Evolutionary conservation across 1,140 invertebrate genomes (phyloP).

Genomic region (Lineus longissimus): DNA sequence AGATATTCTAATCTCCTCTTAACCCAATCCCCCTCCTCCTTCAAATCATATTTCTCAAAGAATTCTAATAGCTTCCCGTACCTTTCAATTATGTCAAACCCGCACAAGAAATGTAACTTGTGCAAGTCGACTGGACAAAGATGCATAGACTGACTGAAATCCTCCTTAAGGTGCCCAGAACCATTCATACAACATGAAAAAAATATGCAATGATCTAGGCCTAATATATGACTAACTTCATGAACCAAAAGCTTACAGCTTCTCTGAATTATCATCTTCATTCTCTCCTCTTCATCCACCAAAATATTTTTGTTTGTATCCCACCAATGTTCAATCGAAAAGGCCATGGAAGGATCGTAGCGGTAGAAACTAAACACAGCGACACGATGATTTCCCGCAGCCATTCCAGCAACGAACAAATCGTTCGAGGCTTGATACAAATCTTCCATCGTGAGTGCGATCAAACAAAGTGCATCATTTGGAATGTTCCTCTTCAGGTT

Average conservation of each 20-base stretch:
- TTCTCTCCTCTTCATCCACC: conserved; percentile 19
- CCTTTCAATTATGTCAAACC: conserved; percentile 32
- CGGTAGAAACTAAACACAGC: conserved; percentile 42
- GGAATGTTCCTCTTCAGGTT: conserved; percentile 32
- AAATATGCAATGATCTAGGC: conserved; percentile 44
- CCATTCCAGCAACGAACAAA: conserved; percentile 48
- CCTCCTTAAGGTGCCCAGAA: conserved; percentile 41
- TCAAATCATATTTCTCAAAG: conserved; percentile 32
- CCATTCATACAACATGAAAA: conserved; percentile 50
- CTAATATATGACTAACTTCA: conserved; percentile 44
- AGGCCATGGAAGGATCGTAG: conserved; percentile 39
- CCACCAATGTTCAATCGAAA: conserved; percentile 39
- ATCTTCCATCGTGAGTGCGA: conserved; percentile 43
- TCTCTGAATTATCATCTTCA: conserved; percentile 29
- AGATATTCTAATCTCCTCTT: conserved; percentile 26
- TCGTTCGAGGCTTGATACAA: conserved; percentile 40
- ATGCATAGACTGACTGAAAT: conserved; percentile 45
- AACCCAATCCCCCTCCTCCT: conserved; percentile 33
- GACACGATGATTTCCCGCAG: conserved; percentile 36
- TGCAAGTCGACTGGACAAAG: conserved; percentile 47
- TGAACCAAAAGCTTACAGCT: conserved; percentile 44
- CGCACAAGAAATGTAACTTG: conserved; percentile 39
- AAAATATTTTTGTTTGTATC: conserved; percentile 19
- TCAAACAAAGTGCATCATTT: conserved; percentile 37
- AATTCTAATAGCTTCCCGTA: conserved; percentile 33